Conservation (phyloP, 53 echinoderm and acorn worm genomes). For the Mesocentrotus franciscanus region DNA sequence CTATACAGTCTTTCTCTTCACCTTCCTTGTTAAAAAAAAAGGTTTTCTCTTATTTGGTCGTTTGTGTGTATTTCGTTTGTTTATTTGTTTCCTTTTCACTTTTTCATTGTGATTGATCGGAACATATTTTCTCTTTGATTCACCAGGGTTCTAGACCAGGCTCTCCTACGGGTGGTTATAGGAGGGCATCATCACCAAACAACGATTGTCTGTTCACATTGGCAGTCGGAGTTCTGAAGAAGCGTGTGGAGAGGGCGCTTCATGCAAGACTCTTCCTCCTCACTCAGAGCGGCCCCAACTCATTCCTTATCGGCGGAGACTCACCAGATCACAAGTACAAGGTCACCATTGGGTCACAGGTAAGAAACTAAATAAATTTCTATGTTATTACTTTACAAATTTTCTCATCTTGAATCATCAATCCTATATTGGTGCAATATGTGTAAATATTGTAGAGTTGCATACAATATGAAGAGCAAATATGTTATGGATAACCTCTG, state of each 20-base stretch:
- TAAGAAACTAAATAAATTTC: slow-evolving; percentile 55
- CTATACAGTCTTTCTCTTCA: no score
- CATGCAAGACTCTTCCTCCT: slow-evolving; percentile 93
- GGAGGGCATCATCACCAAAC: slow-evolving; percentile 89
- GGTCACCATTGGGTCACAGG: slow-evolving; percentile 96
- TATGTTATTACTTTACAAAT: neutral
- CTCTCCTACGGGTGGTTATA: slow-evolving; percentile 73
- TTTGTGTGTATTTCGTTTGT: no score
- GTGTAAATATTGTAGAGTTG: no score
- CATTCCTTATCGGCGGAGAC: slow-evolving; percentile 96
- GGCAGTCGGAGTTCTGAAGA: slow-evolving; percentile 86
- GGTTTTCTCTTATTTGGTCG: no score
- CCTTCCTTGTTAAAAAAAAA: no score
- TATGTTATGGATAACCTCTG: no score
- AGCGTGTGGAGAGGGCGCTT: slow-evolving; percentile 95
- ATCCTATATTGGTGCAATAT: no score
- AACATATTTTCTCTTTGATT: neutral
- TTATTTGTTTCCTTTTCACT: no score
- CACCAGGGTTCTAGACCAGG: slow-evolving; percentile 71
- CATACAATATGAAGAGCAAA: no score
- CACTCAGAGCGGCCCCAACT: slow-evolving; percentile 94
- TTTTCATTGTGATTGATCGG: no score
- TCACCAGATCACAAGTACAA: slow-evolving; percentile 97
- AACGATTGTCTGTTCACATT: slow-evolving; percentile 79
- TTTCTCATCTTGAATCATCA: no score